phyloP scores from a whole-genome alignment of 2,888 invertebrate species.

The Latrodectus elegans region DNA sequence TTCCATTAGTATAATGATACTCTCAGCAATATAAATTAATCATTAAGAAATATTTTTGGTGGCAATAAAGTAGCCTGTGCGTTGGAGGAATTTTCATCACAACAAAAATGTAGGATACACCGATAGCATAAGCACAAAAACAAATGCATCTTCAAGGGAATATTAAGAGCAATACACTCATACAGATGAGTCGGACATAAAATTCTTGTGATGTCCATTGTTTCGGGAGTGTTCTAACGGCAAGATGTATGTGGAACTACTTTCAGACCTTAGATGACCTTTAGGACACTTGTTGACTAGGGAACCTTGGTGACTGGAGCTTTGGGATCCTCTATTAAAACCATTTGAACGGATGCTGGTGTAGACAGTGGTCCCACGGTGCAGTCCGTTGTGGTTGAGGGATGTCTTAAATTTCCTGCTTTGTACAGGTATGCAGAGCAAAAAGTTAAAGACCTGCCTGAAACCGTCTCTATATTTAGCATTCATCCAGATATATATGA shows the following conservation, averaged over 20 bases:
- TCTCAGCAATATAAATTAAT: too few relatives aligned
- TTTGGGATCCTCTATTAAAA: constrained; percentile 20
- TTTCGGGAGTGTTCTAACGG: neutral
- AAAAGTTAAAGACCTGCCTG: constrained; percentile 35
- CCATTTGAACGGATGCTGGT: constrained; percentile 58
- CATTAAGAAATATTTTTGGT: too few relatives aligned
- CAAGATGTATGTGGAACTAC: neutral
- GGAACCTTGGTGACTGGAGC: constrained; percentile 36
- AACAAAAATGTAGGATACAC: too few relatives aligned
- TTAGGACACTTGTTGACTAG: constrained; percentile 21
- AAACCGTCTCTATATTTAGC: constrained; percentile 81
- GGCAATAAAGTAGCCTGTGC: too few relatives aligned
- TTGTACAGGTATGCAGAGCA: neutral
- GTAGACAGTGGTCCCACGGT: constrained; percentile 48
- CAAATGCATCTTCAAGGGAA: too few relatives aligned
- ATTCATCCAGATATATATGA: constrained; percentile 92
- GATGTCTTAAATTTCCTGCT: constrained; percentile 78
- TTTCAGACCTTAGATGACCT: constrained; percentile 35
- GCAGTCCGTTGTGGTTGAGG: constrained; percentile 80
- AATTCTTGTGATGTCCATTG: too few relatives aligned
- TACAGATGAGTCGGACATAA: too few relatives aligned
- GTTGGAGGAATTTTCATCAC: too few relatives aligned
- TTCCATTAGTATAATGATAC: too few relatives aligned
- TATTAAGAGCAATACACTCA: too few relatives aligned
- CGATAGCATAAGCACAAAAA: too few relatives aligned